phyloP scores from a whole-genome alignment of 2,797 vertebrate genomes.

The Apogon hyalosoma region DNA sequence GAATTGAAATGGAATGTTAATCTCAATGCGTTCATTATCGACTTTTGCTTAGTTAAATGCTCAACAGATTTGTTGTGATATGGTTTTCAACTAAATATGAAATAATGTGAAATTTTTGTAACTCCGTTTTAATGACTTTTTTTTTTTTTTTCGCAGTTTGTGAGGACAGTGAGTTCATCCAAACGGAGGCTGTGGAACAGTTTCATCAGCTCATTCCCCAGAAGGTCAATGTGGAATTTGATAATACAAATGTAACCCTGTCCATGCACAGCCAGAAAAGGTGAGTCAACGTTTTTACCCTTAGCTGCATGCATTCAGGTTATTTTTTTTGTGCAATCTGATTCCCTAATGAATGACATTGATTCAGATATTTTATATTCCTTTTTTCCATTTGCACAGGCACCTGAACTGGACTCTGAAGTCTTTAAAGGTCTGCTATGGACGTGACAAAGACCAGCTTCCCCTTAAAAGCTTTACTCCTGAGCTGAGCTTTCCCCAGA shows the following conservation, averaged over 20 bases:
- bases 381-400: constrained; percentile 70
- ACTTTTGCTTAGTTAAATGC: too few relatives aligned
- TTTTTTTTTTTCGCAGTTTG: constrained; percentile 62
- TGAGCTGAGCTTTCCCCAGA: constrained; percentile 91
- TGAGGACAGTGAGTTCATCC: constrained; percentile 64
- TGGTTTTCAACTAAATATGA: not conserved
- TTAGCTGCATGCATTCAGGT: not conserved
- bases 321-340: not conserved
- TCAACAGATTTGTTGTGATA: not conserved
- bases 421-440: constrained; percentile 88
- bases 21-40: too few relatives aligned
- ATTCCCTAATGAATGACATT: not conserved
- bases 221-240: constrained; percentile 90
- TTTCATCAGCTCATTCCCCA: constrained; percentile 86
- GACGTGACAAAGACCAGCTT: constrained; percentile 89
- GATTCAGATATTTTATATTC: constrained; percentile 8
- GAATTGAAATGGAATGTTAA: too few relatives aligned
- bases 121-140: not conserved
- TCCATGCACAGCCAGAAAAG: constrained; percentile 98
- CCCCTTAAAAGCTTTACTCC: constrained; percentile 91
- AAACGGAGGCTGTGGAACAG: constrained; percentile 73
- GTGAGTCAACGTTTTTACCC: constrained; percentile 72
- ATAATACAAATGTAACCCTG: constrained; percentile 92
- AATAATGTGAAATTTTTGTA: not conserved
- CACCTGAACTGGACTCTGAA: constrained; percentile 97